Base-by-base conservation (phyloP, 2,113 vertebrate species). In the Sylvietta virens region DNA sequence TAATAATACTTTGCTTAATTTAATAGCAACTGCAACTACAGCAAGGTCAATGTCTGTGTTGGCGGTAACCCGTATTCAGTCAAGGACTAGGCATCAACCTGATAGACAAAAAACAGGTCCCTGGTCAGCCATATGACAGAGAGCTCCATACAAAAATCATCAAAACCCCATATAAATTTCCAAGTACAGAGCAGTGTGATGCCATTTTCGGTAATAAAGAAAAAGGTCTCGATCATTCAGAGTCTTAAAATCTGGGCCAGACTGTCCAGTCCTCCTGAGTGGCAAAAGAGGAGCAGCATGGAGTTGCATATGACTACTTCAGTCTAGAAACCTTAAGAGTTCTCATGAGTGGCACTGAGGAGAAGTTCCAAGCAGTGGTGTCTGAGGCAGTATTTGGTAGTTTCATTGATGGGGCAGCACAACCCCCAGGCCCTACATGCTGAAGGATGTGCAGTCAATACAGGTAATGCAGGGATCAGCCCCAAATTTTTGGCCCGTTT, bases 291-390 rank as follows among this genome's bases (percentile, higher is more conserved):
- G 35, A 58, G 26, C 16, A 86, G n/a, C 64, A 61, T 11, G 28
- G 53, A 67, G 33, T 1, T 87, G 22, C 0, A 0, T 58, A 53
- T 0, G 1, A 15, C 10, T 90, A 64, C 56, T 62, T 58, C 33
- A 73, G 7, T n/a, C 24, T 42, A 58, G 39, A 81, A 66, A 81
- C 7, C 18, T 30, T 45, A 19, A 10, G 26, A 54, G 13, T 31
- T 64, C 17, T 16, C 23, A 8, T 17, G 11, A 76, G 8, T 12
- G 37, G 37, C 22, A 35, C 40, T 50, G 37, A 82, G 1, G 2
- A 51, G 16, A 56, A 81, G 37, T n/a, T 33, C 53, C 24, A 45
- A 79, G 30, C 2, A 8, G 45, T 35, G 56, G 22, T 67, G 14
- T 65, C 12, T 57, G 17, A 57, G 22, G 30, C 31, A 50, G 30